Evolutionary conservation across 2,113 vertebrate species (phyloP), one percentile per base, ranked within the genome.

Genomic region (Istiophorus platypterus): DNA sequence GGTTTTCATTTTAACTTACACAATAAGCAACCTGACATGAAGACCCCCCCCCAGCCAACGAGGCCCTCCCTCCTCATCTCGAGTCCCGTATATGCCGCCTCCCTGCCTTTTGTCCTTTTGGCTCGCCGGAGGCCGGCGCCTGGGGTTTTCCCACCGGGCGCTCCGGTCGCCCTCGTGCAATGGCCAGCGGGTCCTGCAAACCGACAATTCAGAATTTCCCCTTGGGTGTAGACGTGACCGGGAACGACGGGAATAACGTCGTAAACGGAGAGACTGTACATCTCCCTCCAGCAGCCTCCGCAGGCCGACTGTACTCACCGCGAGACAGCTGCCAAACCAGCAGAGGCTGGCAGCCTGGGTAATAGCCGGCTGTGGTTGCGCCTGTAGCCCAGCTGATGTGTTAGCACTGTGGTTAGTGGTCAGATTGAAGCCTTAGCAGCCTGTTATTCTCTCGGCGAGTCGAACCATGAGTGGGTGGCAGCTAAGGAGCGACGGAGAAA

Each of bases 321-420:
- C n/a, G 41, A 83, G 52, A 64, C 34, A 49, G 80, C 81, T 81
- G 78, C 86, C 83, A 90, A 82, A 86, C 86, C 85, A 82, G 82
- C 78, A 49, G 58, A 79, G 82, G 80, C 54, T 80, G 85, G 84
- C 75, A 83, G 70, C 22, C 52, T 47, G 81, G 74, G 42, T 74
- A 85, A 76, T 61, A 80, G 75, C 49, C 18, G 29, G 64, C 85
- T 85, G 87, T 58, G 86, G 87, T 77, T 27, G 70, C 61, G 80
- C 82, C 76, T 87, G 54, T 54, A 82, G 66, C 71, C 45, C 41
- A 34, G 84, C 72, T 75, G 63, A 81, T 81, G 75, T 84, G 79
- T 88, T 82, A 78, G 72, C 82, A 3, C 82, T 80, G 89, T 51
- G 85, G 79, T 85, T 74, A 79, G 89, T 0, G 80, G 89, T 89